Evolutionary conservation across 2,888 invertebrate genomes (phyloP).

Genomic region (Stenoptilia bipunctidactyla): DNA sequence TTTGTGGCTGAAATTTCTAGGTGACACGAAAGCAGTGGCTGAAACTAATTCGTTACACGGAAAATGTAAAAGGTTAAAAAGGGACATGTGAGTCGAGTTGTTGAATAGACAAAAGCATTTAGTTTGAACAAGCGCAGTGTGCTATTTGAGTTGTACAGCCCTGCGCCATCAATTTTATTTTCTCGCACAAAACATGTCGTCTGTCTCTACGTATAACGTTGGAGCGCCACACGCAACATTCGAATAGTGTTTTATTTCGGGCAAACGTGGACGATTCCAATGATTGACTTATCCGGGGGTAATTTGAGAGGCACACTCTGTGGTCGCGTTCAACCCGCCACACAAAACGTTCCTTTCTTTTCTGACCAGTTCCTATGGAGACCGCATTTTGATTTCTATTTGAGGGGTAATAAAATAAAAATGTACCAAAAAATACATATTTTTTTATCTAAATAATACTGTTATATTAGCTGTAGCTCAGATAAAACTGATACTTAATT

Average conservation of each 20-base stretch:
- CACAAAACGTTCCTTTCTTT: slow-evolving; percentile 4
- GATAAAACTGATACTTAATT: too few species aligned
- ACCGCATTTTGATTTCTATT: too few species aligned
- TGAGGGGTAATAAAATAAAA: too few species aligned
- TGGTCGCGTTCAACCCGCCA: slow-evolving; percentile 1
- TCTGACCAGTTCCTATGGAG: not conserved
- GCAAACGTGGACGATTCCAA: slow-evolving; percentile 62
- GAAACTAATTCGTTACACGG: slow-evolving; percentile 37
- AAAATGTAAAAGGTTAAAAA: slow-evolving; percentile 25
- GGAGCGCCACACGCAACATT: slow-evolving; percentile 63
- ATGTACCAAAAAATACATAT: too few species aligned
- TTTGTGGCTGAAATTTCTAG: slow-evolving; percentile 49
- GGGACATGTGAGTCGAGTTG: slow-evolving; percentile 38
- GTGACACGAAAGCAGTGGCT: slow-evolving; percentile 32
- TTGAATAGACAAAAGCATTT: slow-evolving; percentile 67
- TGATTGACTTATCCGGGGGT: slow-evolving; percentile 72
- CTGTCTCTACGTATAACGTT: slow-evolving; percentile 65
- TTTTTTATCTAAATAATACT: too few species aligned
- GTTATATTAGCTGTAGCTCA: too few species aligned
- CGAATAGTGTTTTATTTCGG: slow-evolving; percentile 62
- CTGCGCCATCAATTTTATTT: slow-evolving; percentile 68
- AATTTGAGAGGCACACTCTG: slow-evolving; percentile 61
- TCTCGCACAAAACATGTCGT: slow-evolving; percentile 69
- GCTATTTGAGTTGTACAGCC: slow-evolving; percentile 62
- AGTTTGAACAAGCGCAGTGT: slow-evolving; percentile 51